phyloP scores from a whole-genome alignment of 1,140 invertebrate species.

The Neuroterus valhalla region DNA sequence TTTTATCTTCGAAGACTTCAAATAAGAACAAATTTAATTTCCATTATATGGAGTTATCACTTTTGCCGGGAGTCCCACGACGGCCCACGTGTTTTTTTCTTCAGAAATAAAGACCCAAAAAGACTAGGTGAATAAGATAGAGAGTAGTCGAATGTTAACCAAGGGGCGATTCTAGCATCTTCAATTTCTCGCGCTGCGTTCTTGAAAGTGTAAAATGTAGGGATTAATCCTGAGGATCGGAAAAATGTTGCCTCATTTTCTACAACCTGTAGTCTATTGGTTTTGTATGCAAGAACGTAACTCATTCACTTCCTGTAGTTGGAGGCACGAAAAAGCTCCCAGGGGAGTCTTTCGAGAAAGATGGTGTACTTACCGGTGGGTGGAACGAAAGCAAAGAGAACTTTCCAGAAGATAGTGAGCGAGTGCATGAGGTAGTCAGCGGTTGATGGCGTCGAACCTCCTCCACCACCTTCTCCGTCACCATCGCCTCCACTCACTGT shows the following conservation, averaged over 20 bases:
- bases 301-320: neutral
- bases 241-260: neutral
- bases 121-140: no score
- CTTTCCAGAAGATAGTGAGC: constrained; percentile 97
- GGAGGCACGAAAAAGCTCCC: neutral
- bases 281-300: neutral
- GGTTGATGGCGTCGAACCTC: constrained; percentile 81
- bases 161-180: no score
- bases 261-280: neutral
- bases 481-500: constrained; percentile 91
- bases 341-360: constrained; percentile 33
- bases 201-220: neutral
- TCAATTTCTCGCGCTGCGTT: no score
- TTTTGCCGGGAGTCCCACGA: no score
- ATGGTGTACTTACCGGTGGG: constrained; percentile 88
- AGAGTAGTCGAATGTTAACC: no score
- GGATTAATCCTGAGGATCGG: neutral
- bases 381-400: constrained; percentile 97
- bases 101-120: no score
- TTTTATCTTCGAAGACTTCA: no score
- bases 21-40: no score
- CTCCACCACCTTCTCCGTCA: constrained; percentile 80
- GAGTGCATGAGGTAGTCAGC: constrained; percentile 97
- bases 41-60: no score
- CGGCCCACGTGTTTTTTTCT: no score